Evolutionary conservation across 2,888 invertebrate species (phyloP).

Genomic region (Pachymerium ferrugineum): DNA sequence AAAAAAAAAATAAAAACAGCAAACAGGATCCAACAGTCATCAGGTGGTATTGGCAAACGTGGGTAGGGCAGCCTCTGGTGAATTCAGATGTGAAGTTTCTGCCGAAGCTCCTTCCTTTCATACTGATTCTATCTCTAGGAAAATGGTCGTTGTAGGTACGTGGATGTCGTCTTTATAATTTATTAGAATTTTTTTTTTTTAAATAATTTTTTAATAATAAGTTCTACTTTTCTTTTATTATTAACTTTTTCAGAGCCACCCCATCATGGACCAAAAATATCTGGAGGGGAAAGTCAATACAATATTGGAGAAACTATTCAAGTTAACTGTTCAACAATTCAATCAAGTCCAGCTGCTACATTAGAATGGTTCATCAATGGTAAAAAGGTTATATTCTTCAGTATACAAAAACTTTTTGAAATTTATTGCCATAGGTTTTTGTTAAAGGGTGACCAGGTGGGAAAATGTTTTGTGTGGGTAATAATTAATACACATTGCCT

Average conservation of each 20-base stretch:
- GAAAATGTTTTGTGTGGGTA: too few relatives aligned
- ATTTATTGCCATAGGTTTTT: too few relatives aligned
- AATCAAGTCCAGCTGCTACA: conserved; percentile 35
- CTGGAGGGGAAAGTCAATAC: conserved; percentile 33
- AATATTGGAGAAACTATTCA: conserved; percentile 33
- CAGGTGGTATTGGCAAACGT: conserved; percentile 27
- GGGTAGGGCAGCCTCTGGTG: background rate
- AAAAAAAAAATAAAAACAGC: conserved; percentile 2
- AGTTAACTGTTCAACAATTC: conserved; percentile 34
- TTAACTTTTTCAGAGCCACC: conserved; percentile 30
- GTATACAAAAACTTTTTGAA: background rate
- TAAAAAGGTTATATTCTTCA: conserved; percentile 32
- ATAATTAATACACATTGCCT: too few relatives aligned
- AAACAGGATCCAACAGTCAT: conserved; percentile 18
- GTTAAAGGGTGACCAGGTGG: too few relatives aligned
- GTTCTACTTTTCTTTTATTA: too few relatives aligned
- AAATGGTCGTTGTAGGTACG: conserved; percentile 14
- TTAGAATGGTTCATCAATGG: conserved; percentile 34
- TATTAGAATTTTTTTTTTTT: too few relatives aligned
- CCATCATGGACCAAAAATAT: conserved; percentile 33
- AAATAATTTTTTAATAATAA: too few relatives aligned
- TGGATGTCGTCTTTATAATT: too few relatives aligned
- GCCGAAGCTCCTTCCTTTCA: conserved; percentile 17
- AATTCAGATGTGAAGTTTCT: conserved; percentile 20
- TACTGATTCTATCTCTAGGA: background rate